A percentile compares a stretch with the other conserved stretches of the same genome.
These are phyloP conservation scores for Noctua comes DNA, from an alignment of 2,888 invertebrate genomes.

Conservation along the genomic window DNA sequence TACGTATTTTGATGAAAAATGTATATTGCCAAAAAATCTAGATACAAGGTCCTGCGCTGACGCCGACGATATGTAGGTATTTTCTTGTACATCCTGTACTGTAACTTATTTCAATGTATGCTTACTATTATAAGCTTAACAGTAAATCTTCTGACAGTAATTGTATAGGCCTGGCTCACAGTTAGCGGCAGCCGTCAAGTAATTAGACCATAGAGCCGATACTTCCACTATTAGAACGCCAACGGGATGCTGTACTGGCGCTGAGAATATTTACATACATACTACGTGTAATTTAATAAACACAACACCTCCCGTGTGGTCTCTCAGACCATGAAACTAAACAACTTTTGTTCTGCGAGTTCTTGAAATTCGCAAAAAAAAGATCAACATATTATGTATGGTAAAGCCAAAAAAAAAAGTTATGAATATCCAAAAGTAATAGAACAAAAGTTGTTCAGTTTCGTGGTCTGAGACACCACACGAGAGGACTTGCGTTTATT, in stretches of 20 bases:
- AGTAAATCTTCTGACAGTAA: slow-evolving; percentile 44
- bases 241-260: slow-evolving; percentile 33
- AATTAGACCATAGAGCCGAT: slow-evolving; percentile 50
- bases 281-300: not conserved
- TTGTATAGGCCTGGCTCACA: slow-evolving; percentile 24
- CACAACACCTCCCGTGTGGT: not conserved
- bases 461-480: no score
- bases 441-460: not conserved
- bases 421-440: no score
- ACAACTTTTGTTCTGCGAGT: not conserved
- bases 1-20: no score
- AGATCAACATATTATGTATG: no score
- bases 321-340: not conserved
- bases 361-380: not conserved
- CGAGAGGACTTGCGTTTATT: no score
- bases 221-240: slow-evolving; percentile 8
- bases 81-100: not conserved
- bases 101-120: not conserved
- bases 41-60: no score
- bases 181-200: slow-evolving; percentile 53
- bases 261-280: not conserved
- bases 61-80: no score
- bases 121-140: slow-evolving; percentile 15
- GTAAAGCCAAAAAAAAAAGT: no score
- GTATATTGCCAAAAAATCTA: no score